Percentiles rank a stretch among this genome's conserved stretches.
These are phyloP conservation scores for Phania funesta DNA, from an alignment of 2,888 invertebrate species.

Conservation along the genomic window DNA sequence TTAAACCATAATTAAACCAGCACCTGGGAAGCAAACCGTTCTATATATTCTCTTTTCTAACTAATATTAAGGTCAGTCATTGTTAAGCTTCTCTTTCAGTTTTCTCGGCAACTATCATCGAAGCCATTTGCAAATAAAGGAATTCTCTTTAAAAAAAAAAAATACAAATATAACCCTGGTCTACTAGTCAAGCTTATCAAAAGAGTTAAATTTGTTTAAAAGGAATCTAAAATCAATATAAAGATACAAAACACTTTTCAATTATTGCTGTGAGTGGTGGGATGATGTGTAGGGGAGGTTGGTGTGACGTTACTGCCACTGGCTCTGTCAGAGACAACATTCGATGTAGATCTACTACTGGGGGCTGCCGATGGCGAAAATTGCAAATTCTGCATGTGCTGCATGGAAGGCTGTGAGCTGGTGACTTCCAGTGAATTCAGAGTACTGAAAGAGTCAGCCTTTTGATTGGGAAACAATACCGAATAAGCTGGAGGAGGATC, in stretches of 20 bases:
- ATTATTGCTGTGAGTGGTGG: slow-evolving; percentile 32
- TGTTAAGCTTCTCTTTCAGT: slow-evolving; percentile 37
- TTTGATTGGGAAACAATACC: slow-evolving; percentile 83
- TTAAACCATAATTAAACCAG: not conserved
- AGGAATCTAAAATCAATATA: slow-evolving; percentile 35
- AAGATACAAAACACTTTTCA: slow-evolving; percentile 37
- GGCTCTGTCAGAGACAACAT: slow-evolving; percentile 48
- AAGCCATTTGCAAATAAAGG: slow-evolving; percentile 6
- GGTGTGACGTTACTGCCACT: slow-evolving; percentile 43
- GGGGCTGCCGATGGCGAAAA: slow-evolving; percentile 58
- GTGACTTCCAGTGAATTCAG: slow-evolving; percentile 71
- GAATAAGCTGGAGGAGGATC: slow-evolving; percentile 85
- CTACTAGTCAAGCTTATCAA: slow-evolving; percentile 57
- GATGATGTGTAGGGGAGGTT: slow-evolving; percentile 5
- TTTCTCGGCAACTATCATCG: slow-evolving; percentile 18
- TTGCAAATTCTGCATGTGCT: slow-evolving; percentile 50
- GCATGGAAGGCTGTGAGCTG: slow-evolving; percentile 50
- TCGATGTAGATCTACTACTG: slow-evolving; percentile 53
- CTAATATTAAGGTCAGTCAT: slow-evolving; percentile 62
- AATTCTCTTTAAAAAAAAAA: slow-evolving; percentile 1
- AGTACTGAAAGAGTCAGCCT: slow-evolving; percentile 75
- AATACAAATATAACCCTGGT: slow-evolving; percentile 50
- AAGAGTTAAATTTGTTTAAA: slow-evolving; percentile 17
- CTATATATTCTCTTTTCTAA: slow-evolving; percentile 5
- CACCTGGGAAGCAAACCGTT: not conserved